Evolutionary conservation across 2,113 vertebrate genomes (phyloP).

Genomic region (Salvelinus fontinalis): DNA sequence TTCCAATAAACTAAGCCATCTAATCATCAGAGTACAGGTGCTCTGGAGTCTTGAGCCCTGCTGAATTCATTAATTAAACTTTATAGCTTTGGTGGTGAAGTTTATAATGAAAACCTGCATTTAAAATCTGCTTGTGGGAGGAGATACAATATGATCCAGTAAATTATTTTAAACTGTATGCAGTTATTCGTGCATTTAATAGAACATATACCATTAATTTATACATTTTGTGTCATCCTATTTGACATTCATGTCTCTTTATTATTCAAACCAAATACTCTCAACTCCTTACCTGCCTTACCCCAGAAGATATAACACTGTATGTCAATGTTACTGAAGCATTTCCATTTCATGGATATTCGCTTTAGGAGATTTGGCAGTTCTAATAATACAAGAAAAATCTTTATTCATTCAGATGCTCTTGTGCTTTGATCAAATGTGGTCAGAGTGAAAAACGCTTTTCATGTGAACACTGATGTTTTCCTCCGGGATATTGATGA

Average conservation of each 20-base stretch:
- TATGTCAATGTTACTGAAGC: too few relatives aligned
- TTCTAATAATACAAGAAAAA: too few relatives aligned
- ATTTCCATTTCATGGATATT: too few relatives aligned
- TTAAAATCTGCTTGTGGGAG: too few relatives aligned
- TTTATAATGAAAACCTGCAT: not conserved
- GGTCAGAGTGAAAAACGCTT: not conserved
- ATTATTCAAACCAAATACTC: too few relatives aligned
- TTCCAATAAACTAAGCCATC: not conserved
- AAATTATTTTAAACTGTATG: not conserved
- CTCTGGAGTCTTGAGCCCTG: not conserved
- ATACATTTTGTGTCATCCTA: too few relatives aligned
- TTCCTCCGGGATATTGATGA: not conserved
- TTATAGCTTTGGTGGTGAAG: not conserved
- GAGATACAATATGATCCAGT: not conserved
- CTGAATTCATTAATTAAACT: not conserved
- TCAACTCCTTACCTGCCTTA: too few relatives aligned
- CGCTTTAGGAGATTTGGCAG: too few relatives aligned
- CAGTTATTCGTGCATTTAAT: too few relatives aligned
- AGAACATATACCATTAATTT: too few relatives aligned
- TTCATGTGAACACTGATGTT: not conserved
- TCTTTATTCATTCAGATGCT: not conserved
- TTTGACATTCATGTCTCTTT: too few relatives aligned
- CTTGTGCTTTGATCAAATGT: not conserved
- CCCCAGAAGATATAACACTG: too few relatives aligned
- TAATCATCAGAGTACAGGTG: not conserved